Evolutionary conservation across 2,888 invertebrate genomes (phyloP).

Genomic region (Parthenolecanium corni): DNA sequence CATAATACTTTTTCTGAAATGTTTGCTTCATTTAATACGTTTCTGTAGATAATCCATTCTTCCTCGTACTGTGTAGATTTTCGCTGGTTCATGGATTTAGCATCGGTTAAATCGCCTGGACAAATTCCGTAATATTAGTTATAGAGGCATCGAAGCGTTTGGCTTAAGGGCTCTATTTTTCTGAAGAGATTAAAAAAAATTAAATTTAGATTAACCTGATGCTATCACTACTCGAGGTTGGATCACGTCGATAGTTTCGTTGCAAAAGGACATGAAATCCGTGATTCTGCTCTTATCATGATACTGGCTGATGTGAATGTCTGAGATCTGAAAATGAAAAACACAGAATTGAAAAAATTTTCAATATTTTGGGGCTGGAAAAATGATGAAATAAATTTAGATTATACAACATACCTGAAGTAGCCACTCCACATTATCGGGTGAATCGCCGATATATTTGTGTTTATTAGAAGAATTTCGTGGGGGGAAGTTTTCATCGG

Average conservation of each 20-base stretch:
- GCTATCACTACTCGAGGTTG: slow-evolving; percentile 67
- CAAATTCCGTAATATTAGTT: background rate
- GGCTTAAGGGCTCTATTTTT: background rate
- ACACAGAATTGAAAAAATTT: background rate
- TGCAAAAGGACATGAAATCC: slow-evolving; percentile 68
- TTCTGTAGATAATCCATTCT: slow-evolving; percentile 72
- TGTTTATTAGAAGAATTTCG: slow-evolving; percentile 1
- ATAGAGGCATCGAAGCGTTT: background rate
- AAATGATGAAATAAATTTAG: background rate
- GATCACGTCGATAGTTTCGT: slow-evolving; percentile 56
- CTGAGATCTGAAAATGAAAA: slow-evolving; percentile 54
- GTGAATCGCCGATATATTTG: background rate
- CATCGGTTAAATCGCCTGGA: slow-evolving; percentile 72
- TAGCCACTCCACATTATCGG: slow-evolving; percentile 12
- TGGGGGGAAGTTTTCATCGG: background rate
- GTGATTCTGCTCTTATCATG: slow-evolving; percentile 59
- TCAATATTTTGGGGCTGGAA: background rate
- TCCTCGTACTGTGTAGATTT: slow-evolving; percentile 67
- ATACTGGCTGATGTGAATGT: slow-evolving; percentile 78
- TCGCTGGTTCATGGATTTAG: slow-evolving; percentile 62
- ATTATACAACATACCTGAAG: slow-evolving; percentile 1
- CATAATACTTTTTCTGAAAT: slow-evolving; percentile 60
- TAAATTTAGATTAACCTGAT: slow-evolving; percentile 47
- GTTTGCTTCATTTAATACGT: slow-evolving; percentile 54
- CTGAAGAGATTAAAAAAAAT: background rate